Evolutionary conservation across 2,797 vertebrate species (phyloP).

Genomic region (Brachymystax lenok): DNA sequence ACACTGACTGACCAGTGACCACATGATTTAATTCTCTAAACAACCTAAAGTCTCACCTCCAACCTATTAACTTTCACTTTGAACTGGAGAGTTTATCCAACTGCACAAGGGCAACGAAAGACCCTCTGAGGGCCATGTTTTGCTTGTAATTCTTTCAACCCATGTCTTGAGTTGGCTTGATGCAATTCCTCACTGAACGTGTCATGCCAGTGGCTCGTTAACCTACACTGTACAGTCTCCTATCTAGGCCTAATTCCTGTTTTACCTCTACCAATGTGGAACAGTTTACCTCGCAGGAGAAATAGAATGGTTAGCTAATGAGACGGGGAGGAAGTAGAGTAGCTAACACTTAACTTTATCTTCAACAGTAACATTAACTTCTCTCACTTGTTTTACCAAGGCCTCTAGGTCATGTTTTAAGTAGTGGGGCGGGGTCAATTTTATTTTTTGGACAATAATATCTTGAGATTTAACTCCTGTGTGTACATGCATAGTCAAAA

Average conservation of each 20-base stretch:
- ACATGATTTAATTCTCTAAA: background rate
- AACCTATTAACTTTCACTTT: conserved; percentile 13
- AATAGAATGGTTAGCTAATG: conserved; percentile 28
- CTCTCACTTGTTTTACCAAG: background rate
- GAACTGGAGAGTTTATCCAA: conserved; percentile 1
- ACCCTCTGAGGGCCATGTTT: conserved; percentile 1
- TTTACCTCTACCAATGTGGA: conserved; percentile 37
- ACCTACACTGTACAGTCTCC: conserved; percentile 15
- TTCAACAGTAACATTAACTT: conserved; percentile 3
- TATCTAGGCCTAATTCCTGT: conserved; percentile 11
- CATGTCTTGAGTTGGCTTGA: no score
- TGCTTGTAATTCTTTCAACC: conserved; percentile 31
- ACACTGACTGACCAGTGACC: background rate
- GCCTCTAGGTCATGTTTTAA: background rate
- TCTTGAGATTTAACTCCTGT: no score
- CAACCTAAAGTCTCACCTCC: background rate
- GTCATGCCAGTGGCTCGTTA: conserved; percentile 19
- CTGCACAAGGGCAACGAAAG: background rate
- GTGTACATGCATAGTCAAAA: no score
- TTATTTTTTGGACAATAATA: no score
- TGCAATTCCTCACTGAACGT: background rate
- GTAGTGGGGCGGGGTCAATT: no score
- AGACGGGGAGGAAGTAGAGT: conserved; percentile 22
- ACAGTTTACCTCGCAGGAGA: conserved; percentile 23
- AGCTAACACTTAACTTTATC: no score